phyloP scores from a whole-genome alignment of 2,888 invertebrate species.

The Fragum fragum region DNA sequence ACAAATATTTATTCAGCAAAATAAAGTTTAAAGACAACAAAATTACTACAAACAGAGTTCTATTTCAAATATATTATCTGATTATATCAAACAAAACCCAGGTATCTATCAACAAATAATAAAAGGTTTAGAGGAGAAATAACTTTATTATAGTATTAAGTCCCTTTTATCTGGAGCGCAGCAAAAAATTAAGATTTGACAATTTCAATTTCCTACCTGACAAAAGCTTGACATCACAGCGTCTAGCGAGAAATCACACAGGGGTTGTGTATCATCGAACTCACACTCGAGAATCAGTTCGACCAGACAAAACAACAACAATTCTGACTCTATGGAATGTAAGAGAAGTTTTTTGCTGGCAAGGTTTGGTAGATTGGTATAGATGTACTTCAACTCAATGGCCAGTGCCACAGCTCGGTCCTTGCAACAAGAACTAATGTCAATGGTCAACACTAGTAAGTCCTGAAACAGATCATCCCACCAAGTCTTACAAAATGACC shows the following conservation, averaged over 20 bases:
- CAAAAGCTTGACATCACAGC: slow-evolving; percentile 70
- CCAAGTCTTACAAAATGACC: too few relatives aligned
- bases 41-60: too few relatives aligned
- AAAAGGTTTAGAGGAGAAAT: too few relatives aligned
- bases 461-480: slow-evolving; percentile 58
- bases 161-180: too few relatives aligned
- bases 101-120: too few relatives aligned
- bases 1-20: too few relatives aligned
- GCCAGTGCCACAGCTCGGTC: slow-evolving; percentile 71
- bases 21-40: too few relatives aligned
- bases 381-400: slow-evolving; percentile 65
- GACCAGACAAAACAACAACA: slow-evolving; percentile 70
- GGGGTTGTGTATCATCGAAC: slow-evolving; percentile 59
- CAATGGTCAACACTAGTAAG: slow-evolving; percentile 65
- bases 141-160: too few relatives aligned
- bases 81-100: too few relatives aligned
- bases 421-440: slow-evolving; percentile 67
- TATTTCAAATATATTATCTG: too few relatives aligned
- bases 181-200: too few relatives aligned
- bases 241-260: slow-evolving; percentile 64
- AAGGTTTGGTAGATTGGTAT: slow-evolving; percentile 68
- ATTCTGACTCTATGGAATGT: slow-evolving; percentile 65
- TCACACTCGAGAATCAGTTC: slow-evolving; percentile 69
- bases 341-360: slow-evolving; percentile 67
- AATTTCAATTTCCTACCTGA: too few relatives aligned